Percentiles rank a stretch among this genome's conserved stretches.
Evolutionary conservation across 2,888 invertebrate genomes (phyloP).

Genomic region (Zhuqinia jingwanae): DNA sequence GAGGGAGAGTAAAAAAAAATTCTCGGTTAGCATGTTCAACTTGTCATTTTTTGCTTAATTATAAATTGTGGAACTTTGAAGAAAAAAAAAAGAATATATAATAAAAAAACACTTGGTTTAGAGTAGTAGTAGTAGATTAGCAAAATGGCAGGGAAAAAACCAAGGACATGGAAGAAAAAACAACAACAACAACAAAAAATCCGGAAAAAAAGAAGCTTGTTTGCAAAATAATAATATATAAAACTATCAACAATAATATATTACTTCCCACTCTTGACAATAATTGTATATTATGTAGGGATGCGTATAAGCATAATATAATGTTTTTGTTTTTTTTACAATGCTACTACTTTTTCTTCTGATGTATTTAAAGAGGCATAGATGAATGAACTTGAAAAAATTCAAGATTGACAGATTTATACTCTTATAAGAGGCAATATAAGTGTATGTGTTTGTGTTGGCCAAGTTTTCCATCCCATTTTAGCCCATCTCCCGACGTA

Average conservation of each 20-base stretch:
- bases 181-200: too few relatives aligned
- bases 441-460: slow-evolving; percentile 53
- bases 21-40: slow-evolving; percentile 47
- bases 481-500: too few relatives aligned
- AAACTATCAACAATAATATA: too few relatives aligned
- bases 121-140: not conserved
- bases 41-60: slow-evolving; percentile 69
- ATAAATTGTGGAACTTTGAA: slow-evolving; percentile 62
- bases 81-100: slow-evolving; percentile 10
- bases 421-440: too few relatives aligned
- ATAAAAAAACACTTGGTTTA: not conserved
- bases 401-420: slow-evolving; percentile 70
- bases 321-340: too few relatives aligned
- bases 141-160: slow-evolving; percentile 41
- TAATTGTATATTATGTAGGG: not conserved
- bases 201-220: too few relatives aligned
- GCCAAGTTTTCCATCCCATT: slow-evolving; percentile 63
- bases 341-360: not conserved
- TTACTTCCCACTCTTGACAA: too few relatives aligned
- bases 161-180: too few relatives aligned
- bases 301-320: too few relatives aligned
- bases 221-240: too few relatives aligned
- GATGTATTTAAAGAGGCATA: not conserved
- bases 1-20: not conserved
- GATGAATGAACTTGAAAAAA: slow-evolving; percentile 52